These are phyloP conservation scores for Erebia aethiops DNA, from an alignment of 2,888 invertebrate species.

Conservation along the genomic window DNA sequence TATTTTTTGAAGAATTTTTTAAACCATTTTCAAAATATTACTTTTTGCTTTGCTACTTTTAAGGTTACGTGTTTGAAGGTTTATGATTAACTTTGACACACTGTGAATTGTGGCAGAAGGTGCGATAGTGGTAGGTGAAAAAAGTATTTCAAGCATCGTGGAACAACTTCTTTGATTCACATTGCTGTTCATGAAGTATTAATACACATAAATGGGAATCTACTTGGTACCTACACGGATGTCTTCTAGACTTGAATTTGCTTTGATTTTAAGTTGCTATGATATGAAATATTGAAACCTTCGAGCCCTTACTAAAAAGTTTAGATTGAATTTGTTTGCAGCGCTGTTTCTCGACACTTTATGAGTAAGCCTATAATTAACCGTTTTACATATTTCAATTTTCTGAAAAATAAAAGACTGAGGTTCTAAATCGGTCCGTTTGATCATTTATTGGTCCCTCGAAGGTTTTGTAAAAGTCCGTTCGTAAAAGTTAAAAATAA, in stretches of 20 bases:
- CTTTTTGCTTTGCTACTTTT: not conserved
- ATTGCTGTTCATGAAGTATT: no score
- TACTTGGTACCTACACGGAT: no score
- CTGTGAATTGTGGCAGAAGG: not conserved
- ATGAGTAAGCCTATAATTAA: no score
- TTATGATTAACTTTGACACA: not conserved
- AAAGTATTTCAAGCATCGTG: not conserved
- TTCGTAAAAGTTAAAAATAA: slow-evolving; percentile 31
- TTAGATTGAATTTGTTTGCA: no score
- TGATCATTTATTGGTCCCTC: not conserved
- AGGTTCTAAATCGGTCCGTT: not conserved
- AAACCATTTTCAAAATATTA: not conserved
- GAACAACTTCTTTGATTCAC: no score
- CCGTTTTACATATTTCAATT: no score
- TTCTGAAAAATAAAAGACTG: not conserved
- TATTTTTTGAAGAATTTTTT: not conserved
- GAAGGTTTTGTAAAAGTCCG: slow-evolving; percentile 1
- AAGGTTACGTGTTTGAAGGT: not conserved
- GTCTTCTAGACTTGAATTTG: no score
- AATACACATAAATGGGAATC: no score
- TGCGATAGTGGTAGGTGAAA: not conserved
- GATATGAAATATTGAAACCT: no score
- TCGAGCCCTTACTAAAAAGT: no score
- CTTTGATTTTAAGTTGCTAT: no score
- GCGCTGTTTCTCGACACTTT: no score